Percentiles rank a stretch among this genome's conserved stretches.
These are phyloP conservation scores for Eleginops maclovinus DNA, from an alignment of 2,113 vertebrate species.

Conservation along the genomic window DNA sequence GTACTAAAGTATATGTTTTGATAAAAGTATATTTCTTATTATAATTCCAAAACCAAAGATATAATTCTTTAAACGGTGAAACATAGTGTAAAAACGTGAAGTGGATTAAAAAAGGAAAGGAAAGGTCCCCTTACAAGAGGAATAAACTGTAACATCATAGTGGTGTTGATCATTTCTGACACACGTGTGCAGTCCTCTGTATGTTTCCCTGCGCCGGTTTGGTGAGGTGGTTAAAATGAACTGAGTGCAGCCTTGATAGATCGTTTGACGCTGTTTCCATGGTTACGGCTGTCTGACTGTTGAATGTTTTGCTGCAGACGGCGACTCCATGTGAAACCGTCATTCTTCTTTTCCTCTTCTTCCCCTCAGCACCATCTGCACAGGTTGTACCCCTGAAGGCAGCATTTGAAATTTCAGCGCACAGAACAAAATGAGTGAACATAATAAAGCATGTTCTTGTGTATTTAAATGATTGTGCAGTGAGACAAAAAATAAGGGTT, in stretches of 20 bases:
- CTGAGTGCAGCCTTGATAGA: slow-evolving; percentile 15
- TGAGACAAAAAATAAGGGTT: neutral
- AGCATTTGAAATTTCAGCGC: slow-evolving; percentile 20
- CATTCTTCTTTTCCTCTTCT: neutral
- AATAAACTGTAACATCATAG: neutral
- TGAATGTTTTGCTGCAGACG: slow-evolving; percentile 28
- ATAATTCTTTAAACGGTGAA: neutral
- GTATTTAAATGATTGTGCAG: slow-evolving; percentile 10
- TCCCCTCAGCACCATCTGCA: slow-evolving; percentile 27
- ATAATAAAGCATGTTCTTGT: neutral
- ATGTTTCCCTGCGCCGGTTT: neutral
- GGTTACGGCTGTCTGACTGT: slow-evolving; percentile 55
- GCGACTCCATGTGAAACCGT: neutral
- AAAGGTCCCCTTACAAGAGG: neutral
- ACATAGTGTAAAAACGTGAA: neutral
- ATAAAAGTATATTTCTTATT: neutral
- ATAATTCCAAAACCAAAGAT: neutral
- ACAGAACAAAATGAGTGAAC: slow-evolving; percentile 10
- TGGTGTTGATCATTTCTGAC: neutral
- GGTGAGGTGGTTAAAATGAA: slow-evolving; percentile 24
- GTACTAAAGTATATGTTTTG: neutral
- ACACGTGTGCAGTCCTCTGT: neutral
- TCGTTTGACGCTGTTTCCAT: slow-evolving; percentile 72
- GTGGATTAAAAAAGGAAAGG: neutral
- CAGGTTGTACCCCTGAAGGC: slow-evolving; percentile 36